Conservation (phyloP, 1,140 invertebrate species). For the Elymnias hypermnestra region DNA sequence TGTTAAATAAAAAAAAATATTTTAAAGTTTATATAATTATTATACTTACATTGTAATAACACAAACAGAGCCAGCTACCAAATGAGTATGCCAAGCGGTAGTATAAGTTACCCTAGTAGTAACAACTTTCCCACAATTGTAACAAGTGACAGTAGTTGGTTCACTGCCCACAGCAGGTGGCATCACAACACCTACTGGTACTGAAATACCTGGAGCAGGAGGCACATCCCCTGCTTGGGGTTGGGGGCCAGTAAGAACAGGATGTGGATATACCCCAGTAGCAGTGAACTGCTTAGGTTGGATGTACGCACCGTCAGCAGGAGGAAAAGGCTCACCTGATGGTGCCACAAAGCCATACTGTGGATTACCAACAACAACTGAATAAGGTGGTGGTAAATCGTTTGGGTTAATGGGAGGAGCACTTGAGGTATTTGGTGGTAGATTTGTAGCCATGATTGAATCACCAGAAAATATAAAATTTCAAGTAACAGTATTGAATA, state of each 20-base stretch:
- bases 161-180: conserved; percentile 56
- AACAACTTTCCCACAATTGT: conserved; percentile 62
- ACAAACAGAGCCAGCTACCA: conserved; percentile 62
- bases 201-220: conserved; percentile 34
- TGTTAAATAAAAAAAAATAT: too few relatives aligned
- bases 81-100: conserved; percentile 66
- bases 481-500: conserved; percentile 1
- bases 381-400: conserved; percentile 65
- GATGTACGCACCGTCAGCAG: conserved; percentile 22
- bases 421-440: conserved; percentile 21
- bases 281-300: conserved; percentile 52
- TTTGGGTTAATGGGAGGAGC: conserved; percentile 31
- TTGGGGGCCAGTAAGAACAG: conserved; percentile 39
- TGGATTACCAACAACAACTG: conserved; percentile 57
- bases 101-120: conserved; percentile 63
- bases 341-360: conserved; percentile 58
- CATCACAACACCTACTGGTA: conserved; percentile 52
- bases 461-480: too few relatives aligned
- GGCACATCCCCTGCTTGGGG: conserved; percentile 35
- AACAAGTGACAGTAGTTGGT: conserved; percentile 59
- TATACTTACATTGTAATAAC: conserved; percentile 67
- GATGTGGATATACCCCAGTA: conserved; percentile 57
- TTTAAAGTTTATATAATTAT: too few relatives aligned
- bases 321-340: conserved; percentile 21
- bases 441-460: conserved; percentile 14